These are phyloP conservation scores for Bos taurus DNA, from an alignment of 2,113 vertebrate genomes.

Conservation along the genomic window ARS-UCD2.0 NC_037347.1:41611501-41612000, in stretches of 20 bases:
- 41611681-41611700: background rate
- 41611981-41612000: slow-evolving; percentile 37
- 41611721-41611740: background rate
- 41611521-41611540: background rate
- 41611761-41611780: slow-evolving; percentile 71
- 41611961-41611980: background rate
- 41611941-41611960: background rate
- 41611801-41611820: slow-evolving; percentile 67
- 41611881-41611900: background rate
- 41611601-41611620: background rate
- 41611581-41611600: background rate
- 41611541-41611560: background rate
- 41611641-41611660: background rate
- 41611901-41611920: background rate
- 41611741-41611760: slow-evolving; percentile 36
- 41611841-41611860: slow-evolving; percentile 50
- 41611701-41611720: background rate
- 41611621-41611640: background rate
- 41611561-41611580: background rate
- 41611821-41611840: slow-evolving; percentile 63
- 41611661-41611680: background rate
- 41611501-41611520: background rate
- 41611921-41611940: background rate
- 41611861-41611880: background rate
- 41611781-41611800: slow-evolving; percentile 74